Percentiles rank a stretch among this genome's conserved stretches.
These are phyloP conservation scores for Raphicerus campestris DNA, from an alignment of 2,113 vertebrate genomes.

Conservation along the genomic window DNA sequence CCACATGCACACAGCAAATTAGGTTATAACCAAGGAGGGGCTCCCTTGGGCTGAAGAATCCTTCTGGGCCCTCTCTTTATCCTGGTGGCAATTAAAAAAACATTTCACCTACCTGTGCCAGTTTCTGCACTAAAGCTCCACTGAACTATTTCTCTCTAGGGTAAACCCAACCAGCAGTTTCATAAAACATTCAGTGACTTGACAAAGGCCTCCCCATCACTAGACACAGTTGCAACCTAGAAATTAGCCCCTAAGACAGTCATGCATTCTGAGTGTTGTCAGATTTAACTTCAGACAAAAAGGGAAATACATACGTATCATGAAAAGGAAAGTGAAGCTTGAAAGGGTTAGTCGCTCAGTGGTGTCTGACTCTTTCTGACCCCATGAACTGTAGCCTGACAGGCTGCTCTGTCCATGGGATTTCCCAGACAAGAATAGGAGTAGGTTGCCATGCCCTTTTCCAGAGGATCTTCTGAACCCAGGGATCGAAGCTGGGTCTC, in stretches of 20 bases:
- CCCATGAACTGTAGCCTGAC: background rate
- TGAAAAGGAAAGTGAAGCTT: background rate
- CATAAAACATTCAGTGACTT: background rate
- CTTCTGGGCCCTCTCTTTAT: constrained; percentile 29
- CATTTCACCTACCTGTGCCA: constrained; percentile 7
- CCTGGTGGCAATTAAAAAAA: constrained; percentile 65
- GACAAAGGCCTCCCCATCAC: background rate
- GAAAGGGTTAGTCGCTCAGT: background rate
- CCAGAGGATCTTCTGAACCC: background rate
- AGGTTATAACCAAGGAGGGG: constrained; percentile 48
- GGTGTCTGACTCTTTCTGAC: background rate
- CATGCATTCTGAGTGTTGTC: background rate
- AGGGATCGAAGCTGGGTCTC: background rate
- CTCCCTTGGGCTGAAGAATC: constrained; percentile 34
- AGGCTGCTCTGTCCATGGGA: background rate
- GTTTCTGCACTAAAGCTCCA: background rate
- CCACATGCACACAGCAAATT: constrained; percentile 34
- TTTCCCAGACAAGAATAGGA: background rate
- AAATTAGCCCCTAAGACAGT: background rate
- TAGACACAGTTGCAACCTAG: background rate
- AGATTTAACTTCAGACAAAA: background rate
- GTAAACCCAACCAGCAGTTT: background rate
- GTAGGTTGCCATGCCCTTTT: background rate
- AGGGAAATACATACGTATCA: background rate
- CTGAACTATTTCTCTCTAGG: constrained; percentile 47